Evolutionary conservation across 2,888 invertebrate species (phyloP).

Genomic region (Himalopsyche kuldschensis): DNA sequence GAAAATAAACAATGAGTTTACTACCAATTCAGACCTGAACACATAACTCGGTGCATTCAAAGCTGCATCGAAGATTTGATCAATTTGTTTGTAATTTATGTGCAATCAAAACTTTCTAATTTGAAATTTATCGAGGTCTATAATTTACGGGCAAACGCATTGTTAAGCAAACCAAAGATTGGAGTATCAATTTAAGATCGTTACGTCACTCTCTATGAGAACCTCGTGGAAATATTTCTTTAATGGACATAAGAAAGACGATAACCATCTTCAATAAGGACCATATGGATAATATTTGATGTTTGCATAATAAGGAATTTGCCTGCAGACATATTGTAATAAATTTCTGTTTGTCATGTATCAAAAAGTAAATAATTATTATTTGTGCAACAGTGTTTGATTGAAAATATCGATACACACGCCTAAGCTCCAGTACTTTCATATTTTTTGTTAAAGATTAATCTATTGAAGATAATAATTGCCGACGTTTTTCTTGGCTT

Average conservation of each 20-base stretch:
- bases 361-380: no score
- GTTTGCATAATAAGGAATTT: no score
- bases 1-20: background rate
- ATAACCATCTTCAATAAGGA: background rate
- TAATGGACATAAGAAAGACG: background rate
- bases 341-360: no score
- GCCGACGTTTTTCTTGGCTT: no score
- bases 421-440: no score
- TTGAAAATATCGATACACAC: no score
- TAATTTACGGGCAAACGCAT: background rate
- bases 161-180: background rate
- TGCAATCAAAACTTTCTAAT: background rate
- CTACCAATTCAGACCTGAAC: background rate
- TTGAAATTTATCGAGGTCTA: background rate
- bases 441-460: no score
- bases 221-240: background rate
- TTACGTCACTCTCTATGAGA: background rate
- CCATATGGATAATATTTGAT: background rate
- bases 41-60: background rate
- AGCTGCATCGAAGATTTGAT: background rate
- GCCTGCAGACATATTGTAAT: no score
- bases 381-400: no score
- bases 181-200: background rate
- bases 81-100: background rate
- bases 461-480: no score